phyloP scores from a whole-genome alignment of 2,888 invertebrate species.

The Meloe dianella region DNA sequence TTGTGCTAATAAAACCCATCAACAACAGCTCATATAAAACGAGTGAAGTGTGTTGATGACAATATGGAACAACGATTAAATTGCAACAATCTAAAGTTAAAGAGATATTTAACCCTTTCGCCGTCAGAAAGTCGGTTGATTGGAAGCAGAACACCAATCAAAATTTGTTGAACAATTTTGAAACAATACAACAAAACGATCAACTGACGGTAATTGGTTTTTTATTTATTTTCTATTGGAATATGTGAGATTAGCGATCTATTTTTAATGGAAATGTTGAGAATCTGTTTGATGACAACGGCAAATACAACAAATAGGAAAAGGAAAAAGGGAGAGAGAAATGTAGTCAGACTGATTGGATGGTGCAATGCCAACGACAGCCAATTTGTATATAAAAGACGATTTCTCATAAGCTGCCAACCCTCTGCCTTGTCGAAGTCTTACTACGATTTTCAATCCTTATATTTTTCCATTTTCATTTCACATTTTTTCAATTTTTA shows the following conservation, averaged over 20 bases:
- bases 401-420: conserved; percentile 5
- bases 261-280: conserved; percentile 3
- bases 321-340: neutral
- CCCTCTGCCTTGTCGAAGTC: neutral
- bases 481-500: neutral
- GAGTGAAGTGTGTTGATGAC: neutral
- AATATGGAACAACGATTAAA: neutral
- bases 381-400: conserved; percentile 7
- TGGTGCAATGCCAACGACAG: conserved; percentile 7
- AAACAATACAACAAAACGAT: neutral
- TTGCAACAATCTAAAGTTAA: neutral
- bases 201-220: neutral
- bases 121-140: neutral
- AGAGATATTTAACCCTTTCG: neutral
- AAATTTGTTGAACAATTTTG: neutral
- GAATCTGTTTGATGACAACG: neutral
- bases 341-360: conserved; percentile 3
- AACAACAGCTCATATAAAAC: neutral
- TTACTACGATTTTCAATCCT: neutral
- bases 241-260: neutral
- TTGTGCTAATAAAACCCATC: neutral
- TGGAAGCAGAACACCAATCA: neutral
- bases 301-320: neutral
- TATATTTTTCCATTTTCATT: neutral
- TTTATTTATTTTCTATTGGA: neutral